Conservation (phyloP, 2,797 vertebrate genomes). For the Antrozous pallidus region DNA sequence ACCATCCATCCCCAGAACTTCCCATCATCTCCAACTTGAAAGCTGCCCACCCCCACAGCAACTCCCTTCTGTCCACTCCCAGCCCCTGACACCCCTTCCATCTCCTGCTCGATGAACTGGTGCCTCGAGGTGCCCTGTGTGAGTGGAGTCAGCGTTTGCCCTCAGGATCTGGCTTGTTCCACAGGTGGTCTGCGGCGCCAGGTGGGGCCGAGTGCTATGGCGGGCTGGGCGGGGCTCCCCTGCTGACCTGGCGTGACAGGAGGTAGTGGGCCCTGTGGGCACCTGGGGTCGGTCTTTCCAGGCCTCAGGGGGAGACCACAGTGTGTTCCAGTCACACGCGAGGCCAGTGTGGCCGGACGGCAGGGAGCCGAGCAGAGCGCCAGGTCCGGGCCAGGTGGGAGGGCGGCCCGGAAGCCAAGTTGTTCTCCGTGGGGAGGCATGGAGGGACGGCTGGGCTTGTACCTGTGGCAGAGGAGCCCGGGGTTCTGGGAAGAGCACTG, state of each 20-base stretch:
- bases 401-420: rapidly evolving
- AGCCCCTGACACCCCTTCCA: background rate
- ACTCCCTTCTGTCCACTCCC: background rate
- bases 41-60: background rate
- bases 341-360: rapidly evolving
- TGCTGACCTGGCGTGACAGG: background rate
- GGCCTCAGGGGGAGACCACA: background rate
- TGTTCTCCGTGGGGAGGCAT: rapidly evolving
- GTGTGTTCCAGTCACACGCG: background rate
- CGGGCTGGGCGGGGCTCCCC: no score
- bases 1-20: rapidly evolving
- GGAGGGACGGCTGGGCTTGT: background rate
- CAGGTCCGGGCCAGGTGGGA: rapidly evolving
- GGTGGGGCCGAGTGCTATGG: rapidly evolving
- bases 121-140: rapidly evolving
- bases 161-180: background rate
- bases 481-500: background rate
- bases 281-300: background rate
- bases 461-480: background rate
- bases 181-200: rapidly evolving
- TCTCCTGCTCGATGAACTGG: rapidly evolving
- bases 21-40: background rate
- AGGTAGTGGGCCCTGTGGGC: rapidly evolving
- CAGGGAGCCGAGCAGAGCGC: background rate
- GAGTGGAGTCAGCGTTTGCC: rapidly evolving